These are phyloP conservation scores for Pungitius pungitius DNA, from an alignment of 2,113 vertebrate species.

Conservation along the genomic window DNA sequence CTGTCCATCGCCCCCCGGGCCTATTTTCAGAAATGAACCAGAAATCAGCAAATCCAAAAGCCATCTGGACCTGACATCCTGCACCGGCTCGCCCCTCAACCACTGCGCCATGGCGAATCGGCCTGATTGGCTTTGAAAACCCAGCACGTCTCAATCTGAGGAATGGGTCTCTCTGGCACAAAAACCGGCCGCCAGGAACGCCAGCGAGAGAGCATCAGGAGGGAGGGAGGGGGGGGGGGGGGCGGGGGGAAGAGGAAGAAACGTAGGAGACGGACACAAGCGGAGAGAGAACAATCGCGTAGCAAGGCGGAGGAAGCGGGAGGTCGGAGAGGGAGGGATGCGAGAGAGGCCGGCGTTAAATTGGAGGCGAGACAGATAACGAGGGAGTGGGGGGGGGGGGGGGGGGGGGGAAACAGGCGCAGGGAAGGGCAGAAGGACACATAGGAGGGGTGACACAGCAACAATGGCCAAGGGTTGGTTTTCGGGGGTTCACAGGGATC, in stretches of 20 bases:
- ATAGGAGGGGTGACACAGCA: constrained; percentile 68
- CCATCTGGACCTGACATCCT: constrained; percentile 30
- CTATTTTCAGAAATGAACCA: constrained; percentile 52
- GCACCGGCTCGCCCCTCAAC: constrained; percentile 7
- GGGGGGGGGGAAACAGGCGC: constrained; percentile 40
- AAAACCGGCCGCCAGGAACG: constrained; percentile 48
- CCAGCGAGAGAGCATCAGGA: constrained; percentile 59
- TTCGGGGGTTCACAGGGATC: constrained; percentile 43
- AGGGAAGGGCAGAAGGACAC: constrained; percentile 35
- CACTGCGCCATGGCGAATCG: constrained; percentile 76
- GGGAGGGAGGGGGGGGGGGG: constrained; percentile 23
- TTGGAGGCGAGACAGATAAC: constrained; percentile 62
- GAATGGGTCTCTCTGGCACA: constrained; percentile 78
- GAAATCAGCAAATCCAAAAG: constrained; percentile 64
- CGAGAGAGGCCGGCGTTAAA: constrained; percentile 64
- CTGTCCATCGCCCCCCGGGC: constrained; percentile 46
- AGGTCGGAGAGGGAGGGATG: constrained; percentile 29
- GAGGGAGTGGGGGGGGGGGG: too few relatives aligned
- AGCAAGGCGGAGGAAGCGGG: constrained; percentile 27
- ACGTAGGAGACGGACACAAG: constrained; percentile 40
- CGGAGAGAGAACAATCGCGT: constrained; percentile 37
- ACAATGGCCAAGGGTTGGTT: constrained; percentile 45
- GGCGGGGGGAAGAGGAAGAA: constrained; percentile 31
- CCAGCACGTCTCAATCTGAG: constrained; percentile 73
- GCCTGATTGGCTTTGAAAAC: constrained; percentile 77